Evolutionary conservation across 2,888 invertebrate genomes (phyloP).

Genomic region (Argyresthia albistria): DNA sequence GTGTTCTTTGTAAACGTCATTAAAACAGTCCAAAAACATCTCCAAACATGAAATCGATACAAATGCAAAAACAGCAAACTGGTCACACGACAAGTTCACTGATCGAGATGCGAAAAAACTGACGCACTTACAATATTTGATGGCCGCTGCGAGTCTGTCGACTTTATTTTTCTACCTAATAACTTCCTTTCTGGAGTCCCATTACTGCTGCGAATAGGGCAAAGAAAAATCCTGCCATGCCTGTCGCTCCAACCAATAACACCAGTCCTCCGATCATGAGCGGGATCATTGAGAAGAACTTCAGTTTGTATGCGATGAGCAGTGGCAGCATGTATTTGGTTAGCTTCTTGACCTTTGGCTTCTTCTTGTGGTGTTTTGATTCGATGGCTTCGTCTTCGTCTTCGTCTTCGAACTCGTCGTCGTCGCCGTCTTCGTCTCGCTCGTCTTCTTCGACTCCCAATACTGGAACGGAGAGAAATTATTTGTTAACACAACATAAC

Average conservation of each 20-base stretch:
- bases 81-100: neutral
- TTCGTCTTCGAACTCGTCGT: conserved; percentile 31
- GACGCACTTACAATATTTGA: conserved; percentile 23
- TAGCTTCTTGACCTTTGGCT: conserved; percentile 61
- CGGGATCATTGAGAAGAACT: conserved; percentile 84
- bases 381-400: conserved; percentile 20
- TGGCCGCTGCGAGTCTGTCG: conserved; percentile 49
- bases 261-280: conserved; percentile 80
- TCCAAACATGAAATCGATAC: neutral
- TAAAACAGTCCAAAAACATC: neutral
- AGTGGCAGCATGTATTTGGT: conserved; percentile 82
- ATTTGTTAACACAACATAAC: too few relatives aligned
- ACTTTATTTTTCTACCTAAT: conserved; percentile 32
- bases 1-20: neutral
- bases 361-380: conserved; percentile 7
- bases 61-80: conserved; percentile 16
- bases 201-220: conserved; percentile 88
- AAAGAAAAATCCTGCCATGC: conserved; percentile 90
- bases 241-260: conserved; percentile 82
- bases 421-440: conserved; percentile 32
- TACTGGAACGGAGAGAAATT: conserved; percentile 2
- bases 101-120: conserved; percentile 8
- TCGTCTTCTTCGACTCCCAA: neutral
- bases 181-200: conserved; percentile 75
- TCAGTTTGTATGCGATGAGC: conserved; percentile 86